Evolutionary conservation across 2,113 vertebrate species (phyloP), one percentile per base, ranked within the genome.

Genomic region (Calonectris borealis): DNA sequence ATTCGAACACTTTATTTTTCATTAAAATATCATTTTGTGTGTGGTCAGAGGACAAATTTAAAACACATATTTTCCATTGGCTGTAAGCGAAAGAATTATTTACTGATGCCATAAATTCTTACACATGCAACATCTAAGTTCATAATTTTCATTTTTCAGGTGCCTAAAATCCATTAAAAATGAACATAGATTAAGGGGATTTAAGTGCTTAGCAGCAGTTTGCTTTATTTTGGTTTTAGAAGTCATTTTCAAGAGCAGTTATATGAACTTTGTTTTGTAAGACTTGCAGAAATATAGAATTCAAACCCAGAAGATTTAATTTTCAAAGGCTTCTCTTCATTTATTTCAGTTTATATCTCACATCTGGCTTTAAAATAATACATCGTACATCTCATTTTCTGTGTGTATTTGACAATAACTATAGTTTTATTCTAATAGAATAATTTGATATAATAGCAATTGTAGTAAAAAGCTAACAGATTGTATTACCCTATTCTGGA

Each of bases 1-100:
- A 58, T 95, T 89, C 72, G 83, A 91, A 82, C 38, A 55, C 36
- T 86, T 91, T 89, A 71, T 92, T 97, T 77, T 94, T 97, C 75
- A 85, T 82, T 91, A 82, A 82, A 82, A 64, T 90, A 82, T 40
- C 48, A 65, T 93, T 89, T 71, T 72, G 5, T 82, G 32, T 86
- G 70, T 90, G 85, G 58, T 90, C 75, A 46, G 69, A 72, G 70
- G n/a, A 69, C 31, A 64, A 65, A 90, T 91, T 85, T 94, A 58
- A 62, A 92, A 65, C 22, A 26, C 1, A 0, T 51, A 79, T 91
- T 94, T 95, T 91, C 46, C 62, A 49, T 52, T 76, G 54, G 34
- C 58, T 89, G 31, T 83, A 85, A 85, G n/a, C 9, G 7, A 54
- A 93, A 76, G 11, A 76, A 76, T 85, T 94, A 79, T 86, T 95